Conservation (phyloP, 2,797 vertebrate genomes). For the Gobionotothen gibberifrons region DNA sequence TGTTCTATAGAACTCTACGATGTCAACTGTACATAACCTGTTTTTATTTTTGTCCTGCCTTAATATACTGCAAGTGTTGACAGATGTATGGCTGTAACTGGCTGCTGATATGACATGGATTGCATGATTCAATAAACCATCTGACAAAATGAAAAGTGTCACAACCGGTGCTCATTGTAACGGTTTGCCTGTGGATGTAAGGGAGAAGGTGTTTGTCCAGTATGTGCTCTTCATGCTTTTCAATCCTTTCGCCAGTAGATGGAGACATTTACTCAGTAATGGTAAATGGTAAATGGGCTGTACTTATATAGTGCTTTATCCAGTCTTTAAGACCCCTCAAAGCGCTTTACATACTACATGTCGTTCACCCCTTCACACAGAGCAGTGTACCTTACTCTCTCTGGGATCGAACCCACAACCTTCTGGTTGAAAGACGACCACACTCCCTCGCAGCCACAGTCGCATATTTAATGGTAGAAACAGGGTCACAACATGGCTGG, state of each 20-base stretch:
- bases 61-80: conserved; percentile 78
- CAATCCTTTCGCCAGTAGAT: conserved; percentile 58
- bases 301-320: no score
- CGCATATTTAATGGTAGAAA: conserved; percentile 37
- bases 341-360: no score
- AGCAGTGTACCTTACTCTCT: no score
- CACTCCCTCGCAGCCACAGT: no score
- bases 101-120: conserved; percentile 77
- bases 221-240: background rate
- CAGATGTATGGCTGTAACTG: conserved; percentile 75
- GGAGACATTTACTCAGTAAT: conserved; percentile 62
- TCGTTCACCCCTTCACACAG: no score
- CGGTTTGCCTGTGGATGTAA: background rate
- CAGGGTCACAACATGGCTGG: background rate
- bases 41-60: conserved; percentile 73
- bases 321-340: no score
- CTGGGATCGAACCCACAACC: no score
- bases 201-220: background rate
- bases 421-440: no score
- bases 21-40: conserved; percentile 71
- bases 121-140: conserved; percentile 84
- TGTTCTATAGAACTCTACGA: conserved; percentile 69
- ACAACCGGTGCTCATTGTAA: background rate
- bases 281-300: no score
- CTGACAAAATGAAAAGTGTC: conserved; percentile 43